phyloP scores from a whole-genome alignment of 2,797 vertebrate species.

The Trachops cirrhosus region DNA sequence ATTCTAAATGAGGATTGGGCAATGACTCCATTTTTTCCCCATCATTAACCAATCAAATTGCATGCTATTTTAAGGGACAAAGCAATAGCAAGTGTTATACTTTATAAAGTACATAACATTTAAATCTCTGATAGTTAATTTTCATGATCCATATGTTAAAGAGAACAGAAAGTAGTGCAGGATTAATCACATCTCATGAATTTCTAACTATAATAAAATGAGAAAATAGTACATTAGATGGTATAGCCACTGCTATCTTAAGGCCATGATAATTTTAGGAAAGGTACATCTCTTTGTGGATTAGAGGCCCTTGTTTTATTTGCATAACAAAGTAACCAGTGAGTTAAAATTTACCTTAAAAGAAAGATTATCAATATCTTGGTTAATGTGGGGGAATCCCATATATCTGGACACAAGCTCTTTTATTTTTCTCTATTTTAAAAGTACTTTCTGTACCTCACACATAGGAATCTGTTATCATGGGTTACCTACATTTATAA shows the following conservation, averaged over 20 bases:
- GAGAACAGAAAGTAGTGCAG: neutral
- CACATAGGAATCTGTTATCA: neutral
- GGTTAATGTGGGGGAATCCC: neutral
- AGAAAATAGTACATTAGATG: neutral
- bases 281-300: neutral
- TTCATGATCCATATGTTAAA: slow-evolving; percentile 38
- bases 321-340: neutral
- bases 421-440: neutral
- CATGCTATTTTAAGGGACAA: slow-evolving; percentile 62
- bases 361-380: neutral
- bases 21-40: neutral
- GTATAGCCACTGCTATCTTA: neutral
- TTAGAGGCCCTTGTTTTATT: neutral
- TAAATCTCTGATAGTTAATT: slow-evolving; percentile 53
- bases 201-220: slow-evolving; percentile 1
- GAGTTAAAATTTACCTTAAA: neutral
- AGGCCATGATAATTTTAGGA: neutral
- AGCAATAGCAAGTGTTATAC: neutral
- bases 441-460: neutral
- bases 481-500: neutral
- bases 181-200: slow-evolving; percentile 31
- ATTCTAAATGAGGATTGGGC: neutral
- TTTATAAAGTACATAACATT: slow-evolving; percentile 37
- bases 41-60: slow-evolving; percentile 38
- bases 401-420: neutral